Base-by-base conservation (phyloP, 1,140 invertebrate genomes). In the Drosophila sechellia region DNA sequence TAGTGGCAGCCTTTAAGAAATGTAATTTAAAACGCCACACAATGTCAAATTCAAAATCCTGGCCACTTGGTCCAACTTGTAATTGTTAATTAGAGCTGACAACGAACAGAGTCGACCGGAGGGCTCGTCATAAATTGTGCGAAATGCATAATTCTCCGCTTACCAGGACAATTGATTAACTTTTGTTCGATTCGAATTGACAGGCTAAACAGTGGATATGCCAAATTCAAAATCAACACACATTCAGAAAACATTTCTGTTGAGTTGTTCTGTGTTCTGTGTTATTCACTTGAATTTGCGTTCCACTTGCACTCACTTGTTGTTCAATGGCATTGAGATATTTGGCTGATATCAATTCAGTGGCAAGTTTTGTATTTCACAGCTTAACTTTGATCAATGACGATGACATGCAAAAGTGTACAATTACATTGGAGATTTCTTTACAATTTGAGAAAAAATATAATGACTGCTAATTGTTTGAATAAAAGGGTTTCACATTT, bases 41-140 rank as follows among this genome's bases (percentile, higher is more conserved):
- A 49, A 40, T 49, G 25, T n/a, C 57, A 17, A 15, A n/a, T 4
- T 15, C 13, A 10, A 13, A 64, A 31, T 25, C 64, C 64, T 50
- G 31, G 35, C 45, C 64, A 63, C 58, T 64, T 66, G 58, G 46
- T 58, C 25, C 45, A 43, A 35, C 37, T 64, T 64, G 59, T 66
- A 66, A 66, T 66, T 66, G 65, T 66, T 66, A 69, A 69, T 66
- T 69, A 66, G 40, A 69, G 65, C 60, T 66, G 35, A 66, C 65
- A 69, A 45, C 31, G 27, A 10, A 37, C 60, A 54, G 17, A 34
- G 39, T 8, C 42, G 42, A 54, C 27, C 27, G 20, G 20, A 46
- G 55, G 27, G 34, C 39, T 58, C 34, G 56, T 58, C 56, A 61
- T 34, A 42, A 43, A 43, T 43, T 49, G 27, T 42, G 34, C 25